Evolutionary conservation across 1,140 invertebrate species (phyloP).

Genomic region (Nymphalis io): DNA sequence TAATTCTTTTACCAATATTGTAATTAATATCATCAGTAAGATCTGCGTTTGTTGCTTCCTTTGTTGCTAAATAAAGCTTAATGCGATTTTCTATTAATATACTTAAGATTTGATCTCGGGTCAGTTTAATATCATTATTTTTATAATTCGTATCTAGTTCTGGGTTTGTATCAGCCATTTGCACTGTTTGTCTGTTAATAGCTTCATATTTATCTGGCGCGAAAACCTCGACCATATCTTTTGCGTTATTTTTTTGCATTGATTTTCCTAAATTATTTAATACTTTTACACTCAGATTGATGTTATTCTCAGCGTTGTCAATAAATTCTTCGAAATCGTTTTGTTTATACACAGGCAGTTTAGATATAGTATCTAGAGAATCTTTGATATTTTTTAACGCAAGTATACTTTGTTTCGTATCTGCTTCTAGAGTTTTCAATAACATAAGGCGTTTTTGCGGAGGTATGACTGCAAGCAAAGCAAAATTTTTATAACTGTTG

Average conservation of each 20-base stretch:
- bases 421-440: conserved; percentile 57
- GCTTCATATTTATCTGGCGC: background rate
- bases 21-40: conserved; percentile 52
- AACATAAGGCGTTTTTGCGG: conserved; percentile 53
- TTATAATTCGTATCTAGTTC: conserved; percentile 8
- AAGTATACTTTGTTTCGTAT: conserved; percentile 44
- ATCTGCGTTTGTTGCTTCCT: conserved; percentile 43
- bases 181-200: conserved; percentile 1
- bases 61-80: conserved; percentile 52
- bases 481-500: conserved; percentile 56
- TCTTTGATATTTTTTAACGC: conserved; percentile 51
- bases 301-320: conserved; percentile 47
- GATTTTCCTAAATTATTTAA: conserved; percentile 40
- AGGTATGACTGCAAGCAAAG: conserved; percentile 43
- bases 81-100: conserved; percentile 67
- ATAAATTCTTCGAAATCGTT: conserved; percentile 55
- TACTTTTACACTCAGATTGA: conserved; percentile 58
- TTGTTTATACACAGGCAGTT: conserved; percentile 43
- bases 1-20: conserved; percentile 57
- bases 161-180: background rate
- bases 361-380: conserved; percentile 37
- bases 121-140: conserved; percentile 46
- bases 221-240: conserved; percentile 2
- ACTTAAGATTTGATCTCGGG: conserved; percentile 59
- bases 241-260: conserved; percentile 28